phyloP scores from a whole-genome alignment of 35 echinoderm and acorn worm genomes.

The Ophiothrix spiculata region DNA sequence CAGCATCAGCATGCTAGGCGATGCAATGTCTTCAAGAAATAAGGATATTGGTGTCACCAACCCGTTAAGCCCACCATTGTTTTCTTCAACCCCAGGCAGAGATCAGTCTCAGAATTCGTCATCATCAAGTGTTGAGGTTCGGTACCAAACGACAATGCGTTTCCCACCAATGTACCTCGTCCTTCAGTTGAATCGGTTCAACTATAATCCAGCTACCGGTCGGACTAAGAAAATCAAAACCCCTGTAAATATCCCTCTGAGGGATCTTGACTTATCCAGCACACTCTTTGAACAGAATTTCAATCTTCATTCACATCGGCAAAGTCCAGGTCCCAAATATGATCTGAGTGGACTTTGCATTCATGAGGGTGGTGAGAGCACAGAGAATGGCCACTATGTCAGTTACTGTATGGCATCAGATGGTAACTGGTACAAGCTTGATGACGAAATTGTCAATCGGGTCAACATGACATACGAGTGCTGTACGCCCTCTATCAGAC shows the following conservation, averaged over 20 bases:
- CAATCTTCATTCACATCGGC: background rate
- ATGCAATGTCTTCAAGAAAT: background rate
- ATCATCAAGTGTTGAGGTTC: background rate
- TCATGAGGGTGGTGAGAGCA: conserved; percentile 31
- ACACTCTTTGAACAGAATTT: conserved; percentile 28
- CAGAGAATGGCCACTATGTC: conserved; percentile 43
- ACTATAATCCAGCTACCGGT: background rate
- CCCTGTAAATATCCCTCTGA: conserved; percentile 24
- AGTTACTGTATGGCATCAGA: conserved; percentile 8
- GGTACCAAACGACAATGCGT: conserved; percentile 30
- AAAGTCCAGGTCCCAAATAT: background rate
- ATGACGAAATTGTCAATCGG: conserved; percentile 36
- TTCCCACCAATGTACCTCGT: conserved; percentile 33
- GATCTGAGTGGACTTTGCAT: conserved; percentile 31
- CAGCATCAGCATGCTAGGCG: background rate
- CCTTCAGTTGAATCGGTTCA: conserved; percentile 47
- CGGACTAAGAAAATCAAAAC: conserved; percentile 21
- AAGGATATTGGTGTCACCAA: background rate
- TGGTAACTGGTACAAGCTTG: conserved; percentile 46
- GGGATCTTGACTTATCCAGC: conserved; percentile 1
- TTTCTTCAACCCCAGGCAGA: background rate
- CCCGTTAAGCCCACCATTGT: background rate
- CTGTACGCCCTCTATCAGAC: background rate
- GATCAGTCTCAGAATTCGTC: background rate
- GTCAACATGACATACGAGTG: conserved; percentile 41